These are phyloP conservation scores for Drosophila littoralis DNA, from an alignment of 1,140 invertebrate species.

Conservation along the genomic window DNA sequence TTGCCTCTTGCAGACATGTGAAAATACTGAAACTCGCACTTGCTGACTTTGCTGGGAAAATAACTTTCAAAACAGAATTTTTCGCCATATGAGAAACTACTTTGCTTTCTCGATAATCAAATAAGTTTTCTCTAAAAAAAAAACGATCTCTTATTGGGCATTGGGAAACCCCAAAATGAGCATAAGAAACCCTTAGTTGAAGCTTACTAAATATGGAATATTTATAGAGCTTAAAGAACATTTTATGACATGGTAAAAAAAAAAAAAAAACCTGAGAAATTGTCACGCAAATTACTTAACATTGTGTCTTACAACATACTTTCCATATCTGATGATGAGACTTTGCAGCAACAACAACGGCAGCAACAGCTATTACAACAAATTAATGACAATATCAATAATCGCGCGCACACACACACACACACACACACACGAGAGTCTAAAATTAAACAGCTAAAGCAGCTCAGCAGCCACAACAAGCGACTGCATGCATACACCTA, in stretches of 20 bases:
- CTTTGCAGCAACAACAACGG: background rate
- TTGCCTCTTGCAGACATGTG: too few species aligned
- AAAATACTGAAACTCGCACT: too few species aligned
- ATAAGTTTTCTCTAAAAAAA: too few species aligned
- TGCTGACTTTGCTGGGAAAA: too few species aligned
- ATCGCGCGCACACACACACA: conserved; percentile 7
- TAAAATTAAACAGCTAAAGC: conserved; percentile 36
- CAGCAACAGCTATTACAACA: conserved; percentile 20
- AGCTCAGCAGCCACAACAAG: conserved; percentile 29
- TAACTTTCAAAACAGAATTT: too few species aligned
- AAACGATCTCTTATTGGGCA: too few species aligned
- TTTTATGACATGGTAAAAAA: background rate
- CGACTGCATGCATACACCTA: conserved; percentile 50
- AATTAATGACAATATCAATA: conserved; percentile 43
- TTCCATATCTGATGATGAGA: conserved; percentile 6
- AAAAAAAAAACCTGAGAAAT: background rate
- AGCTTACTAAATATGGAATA: background rate
- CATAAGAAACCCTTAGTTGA: too few species aligned
- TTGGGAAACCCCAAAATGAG: too few species aligned
- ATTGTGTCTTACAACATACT: conserved; percentile 4
- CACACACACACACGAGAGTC: conserved; percentile 37
- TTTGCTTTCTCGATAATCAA: too few species aligned
- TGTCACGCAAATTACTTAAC: background rate
- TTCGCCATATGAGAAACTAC: too few species aligned
- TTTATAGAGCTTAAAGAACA: background rate